Evolutionary conservation across 2,797 vertebrate species (phyloP).

Genomic region (Ibycter americanus): DNA sequence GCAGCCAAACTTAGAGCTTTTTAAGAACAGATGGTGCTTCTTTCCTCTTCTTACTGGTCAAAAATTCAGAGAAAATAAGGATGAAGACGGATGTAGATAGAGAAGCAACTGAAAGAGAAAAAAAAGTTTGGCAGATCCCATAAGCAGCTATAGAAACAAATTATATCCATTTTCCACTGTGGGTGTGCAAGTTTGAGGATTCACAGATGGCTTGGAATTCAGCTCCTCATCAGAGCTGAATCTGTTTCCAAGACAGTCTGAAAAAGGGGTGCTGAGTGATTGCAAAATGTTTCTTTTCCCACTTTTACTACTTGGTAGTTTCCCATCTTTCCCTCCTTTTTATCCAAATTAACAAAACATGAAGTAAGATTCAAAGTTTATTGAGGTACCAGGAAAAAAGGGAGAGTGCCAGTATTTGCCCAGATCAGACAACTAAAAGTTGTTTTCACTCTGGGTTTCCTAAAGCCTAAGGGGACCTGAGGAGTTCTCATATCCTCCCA

Average conservation of each 20-base stretch:
- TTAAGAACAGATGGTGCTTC: conserved; percentile 66
- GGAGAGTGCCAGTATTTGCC: background rate
- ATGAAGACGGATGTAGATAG: conserved; percentile 37
- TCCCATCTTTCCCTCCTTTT: background rate
- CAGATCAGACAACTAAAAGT: background rate
- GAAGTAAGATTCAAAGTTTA: background rate
- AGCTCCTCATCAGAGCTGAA: conserved; percentile 20
- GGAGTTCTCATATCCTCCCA: conserved; percentile 52
- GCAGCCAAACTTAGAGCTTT: conserved; percentile 47
- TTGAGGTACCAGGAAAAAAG: background rate
- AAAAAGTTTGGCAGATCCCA: conserved; percentile 46
- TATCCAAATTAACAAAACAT: background rate
- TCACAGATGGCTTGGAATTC: conserved; percentile 67
- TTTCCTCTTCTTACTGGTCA: conserved; percentile 57
- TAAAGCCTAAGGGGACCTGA: conserved; percentile 28
- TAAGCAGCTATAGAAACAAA: conserved; percentile 59
- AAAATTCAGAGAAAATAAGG: conserved; percentile 57
- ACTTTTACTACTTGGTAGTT: background rate
- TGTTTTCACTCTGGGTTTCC: conserved; percentile 15
- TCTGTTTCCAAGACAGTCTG: conserved; percentile 19
- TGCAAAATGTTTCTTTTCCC: background rate
- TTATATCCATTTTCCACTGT: conserved; percentile 63
- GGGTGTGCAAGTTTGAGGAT: conserved; percentile 61
- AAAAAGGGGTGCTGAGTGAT: background rate
- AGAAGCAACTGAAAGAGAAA: conserved; percentile 10